These are phyloP conservation scores for Hycleus phaleratus DNA, from an alignment of 1,140 invertebrate species.

Conservation along the genomic window DNA sequence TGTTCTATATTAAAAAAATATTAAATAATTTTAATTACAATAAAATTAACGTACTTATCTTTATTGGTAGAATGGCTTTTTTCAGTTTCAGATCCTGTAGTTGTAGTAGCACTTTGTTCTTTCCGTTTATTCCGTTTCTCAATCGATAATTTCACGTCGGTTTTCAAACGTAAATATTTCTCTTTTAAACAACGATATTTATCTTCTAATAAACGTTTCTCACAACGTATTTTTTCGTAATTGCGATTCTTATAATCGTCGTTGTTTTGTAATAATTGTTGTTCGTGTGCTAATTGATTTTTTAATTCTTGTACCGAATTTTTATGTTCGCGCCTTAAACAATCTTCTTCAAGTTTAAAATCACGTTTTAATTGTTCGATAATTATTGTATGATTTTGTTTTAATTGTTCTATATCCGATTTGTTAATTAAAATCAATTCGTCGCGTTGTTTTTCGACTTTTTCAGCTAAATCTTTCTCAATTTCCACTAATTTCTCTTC, in stretches of 20 bases:
- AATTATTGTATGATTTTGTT: slow-evolving; percentile 44
- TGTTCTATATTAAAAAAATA: slow-evolving; percentile 16
- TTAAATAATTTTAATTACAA: background rate
- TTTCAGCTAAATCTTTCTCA: slow-evolving; percentile 36
- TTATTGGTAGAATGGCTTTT: slow-evolving; percentile 58
- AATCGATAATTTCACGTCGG: slow-evolving; percentile 59
- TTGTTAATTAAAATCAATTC: slow-evolving; percentile 45
- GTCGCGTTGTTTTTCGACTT: slow-evolving; percentile 43
- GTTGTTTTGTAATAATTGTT: slow-evolving; percentile 32
- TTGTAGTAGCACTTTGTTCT: slow-evolving; percentile 54
- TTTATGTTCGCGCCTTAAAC: slow-evolving; percentile 52
- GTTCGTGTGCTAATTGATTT: slow-evolving; percentile 48
- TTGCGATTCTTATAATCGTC: slow-evolving; percentile 41
- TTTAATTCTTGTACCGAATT: slow-evolving; percentile 53
- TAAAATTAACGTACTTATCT: slow-evolving; percentile 29
- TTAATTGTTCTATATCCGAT: slow-evolving; percentile 43
- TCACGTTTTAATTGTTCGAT: slow-evolving; percentile 52
- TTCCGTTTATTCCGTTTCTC: slow-evolving; percentile 52
- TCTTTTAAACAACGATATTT: slow-evolving; percentile 75
- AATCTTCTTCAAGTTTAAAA: slow-evolving; percentile 47
- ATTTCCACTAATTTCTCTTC: slow-evolving; percentile 40
- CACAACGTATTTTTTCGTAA: slow-evolving; percentile 60
- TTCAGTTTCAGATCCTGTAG: slow-evolving; percentile 67
- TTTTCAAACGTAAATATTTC: slow-evolving; percentile 71
- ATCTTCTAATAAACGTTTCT: slow-evolving; percentile 63